A percentile compares a stretch with the other conserved stretches of the same genome.
These are phyloP conservation scores for Lysandra bellargus DNA, from an alignment of 2,888 invertebrate species.

Conservation along the genomic window DNA sequence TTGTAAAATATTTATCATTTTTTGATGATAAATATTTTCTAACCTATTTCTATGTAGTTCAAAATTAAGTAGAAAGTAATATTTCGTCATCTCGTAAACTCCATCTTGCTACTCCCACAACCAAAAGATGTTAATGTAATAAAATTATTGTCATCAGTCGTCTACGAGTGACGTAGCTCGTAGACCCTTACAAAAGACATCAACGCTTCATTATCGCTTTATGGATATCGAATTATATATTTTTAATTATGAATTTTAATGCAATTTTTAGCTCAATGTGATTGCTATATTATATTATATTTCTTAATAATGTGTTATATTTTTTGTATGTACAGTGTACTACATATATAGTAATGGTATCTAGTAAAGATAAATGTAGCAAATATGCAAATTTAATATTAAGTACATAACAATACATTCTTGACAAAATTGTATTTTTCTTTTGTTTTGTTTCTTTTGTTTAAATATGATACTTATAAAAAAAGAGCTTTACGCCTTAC, in stretches of 20 bases:
- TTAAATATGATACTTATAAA: no score
- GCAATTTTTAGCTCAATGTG: background rate
- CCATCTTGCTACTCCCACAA: background rate
- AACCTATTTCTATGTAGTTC: no score
- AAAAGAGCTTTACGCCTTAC: no score
- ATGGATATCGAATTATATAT: background rate
- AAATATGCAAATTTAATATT: no score
- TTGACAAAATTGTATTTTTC: no score
- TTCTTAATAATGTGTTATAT: no score
- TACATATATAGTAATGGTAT: no score
- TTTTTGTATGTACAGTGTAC: no score
- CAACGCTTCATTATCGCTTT: constrained; percentile 34
- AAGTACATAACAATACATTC: no score
- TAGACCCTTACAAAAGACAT: constrained; percentile 38
- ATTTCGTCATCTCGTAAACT: background rate
- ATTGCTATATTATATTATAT: no score
- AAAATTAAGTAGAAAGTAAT: background rate
- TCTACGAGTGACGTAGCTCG: constrained; percentile 8
- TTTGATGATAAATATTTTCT: background rate
- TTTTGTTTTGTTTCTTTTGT: no score
- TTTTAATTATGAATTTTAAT: background rate
- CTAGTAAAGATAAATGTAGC: no score
- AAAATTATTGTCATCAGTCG: background rate
- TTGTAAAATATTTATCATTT: background rate
- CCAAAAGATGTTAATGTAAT: background rate